Percentiles rank a stretch among this genome's conserved stretches.
Evolutionary conservation across 2,888 invertebrate genomes (phyloP).

Genomic region (Lathronympha strigana): DNA sequence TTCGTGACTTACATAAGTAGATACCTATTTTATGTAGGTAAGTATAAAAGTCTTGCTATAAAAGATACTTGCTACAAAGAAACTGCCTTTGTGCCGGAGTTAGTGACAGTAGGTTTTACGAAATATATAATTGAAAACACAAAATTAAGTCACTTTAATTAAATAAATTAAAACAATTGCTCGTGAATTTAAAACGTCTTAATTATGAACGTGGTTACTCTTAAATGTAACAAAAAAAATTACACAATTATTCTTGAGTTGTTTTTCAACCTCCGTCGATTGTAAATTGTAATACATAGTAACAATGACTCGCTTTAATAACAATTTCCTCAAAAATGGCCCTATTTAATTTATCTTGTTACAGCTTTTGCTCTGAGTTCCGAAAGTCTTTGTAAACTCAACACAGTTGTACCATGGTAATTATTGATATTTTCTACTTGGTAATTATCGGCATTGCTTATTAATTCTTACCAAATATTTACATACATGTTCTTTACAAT

Average conservation of each 20-base stretch:
- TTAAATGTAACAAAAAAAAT: constrained; percentile 19
- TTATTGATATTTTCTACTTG: too few species aligned
- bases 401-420: too few species aligned
- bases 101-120: background rate
- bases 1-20: too few species aligned
- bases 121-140: constrained; percentile 13
- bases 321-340: too few species aligned
- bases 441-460: constrained; percentile 1
- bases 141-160: constrained; percentile 22
- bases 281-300: background rate
- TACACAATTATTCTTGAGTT: constrained; percentile 11
- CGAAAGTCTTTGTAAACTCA: too few species aligned
- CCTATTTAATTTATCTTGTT: too few species aligned
- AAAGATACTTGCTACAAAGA: too few species aligned
- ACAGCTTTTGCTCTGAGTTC: too few species aligned
- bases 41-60: too few species aligned
- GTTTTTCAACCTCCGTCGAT: background rate
- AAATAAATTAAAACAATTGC: constrained; percentile 29
- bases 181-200: constrained; percentile 21
- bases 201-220: constrained; percentile 32
- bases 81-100: background rate
- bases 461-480: too few species aligned
- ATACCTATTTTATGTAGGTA: too few species aligned
- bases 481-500: constrained; percentile 6
- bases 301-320: too few species aligned